Percentiles rank a stretch among this genome's conserved stretches.
Conservation (phyloP, 2,888 invertebrate genomes). For the Pseudanteris insignis region DNA sequence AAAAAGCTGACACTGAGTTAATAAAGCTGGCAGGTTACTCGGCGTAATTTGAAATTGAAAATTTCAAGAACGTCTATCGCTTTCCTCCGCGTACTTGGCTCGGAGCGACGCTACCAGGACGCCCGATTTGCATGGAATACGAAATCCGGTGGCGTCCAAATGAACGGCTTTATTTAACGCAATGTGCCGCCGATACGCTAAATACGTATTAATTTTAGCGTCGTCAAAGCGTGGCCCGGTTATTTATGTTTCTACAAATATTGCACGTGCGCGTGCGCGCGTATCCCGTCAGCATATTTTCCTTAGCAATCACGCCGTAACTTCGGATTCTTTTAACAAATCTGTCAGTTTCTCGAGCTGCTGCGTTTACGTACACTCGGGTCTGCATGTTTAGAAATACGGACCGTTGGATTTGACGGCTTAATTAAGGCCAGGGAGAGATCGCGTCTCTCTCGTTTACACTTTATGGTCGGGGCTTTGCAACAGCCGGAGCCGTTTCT, state of each 20-base stretch:
- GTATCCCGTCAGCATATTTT: too few species aligned
- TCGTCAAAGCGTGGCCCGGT: neutral
- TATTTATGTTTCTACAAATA: slow-evolving; percentile 12
- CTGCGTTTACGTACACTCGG: slow-evolving; percentile 41
- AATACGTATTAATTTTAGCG: too few species aligned
- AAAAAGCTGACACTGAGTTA: too few species aligned
- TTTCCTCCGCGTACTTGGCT: too few species aligned
- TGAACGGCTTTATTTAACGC: too few species aligned
- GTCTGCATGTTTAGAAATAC: slow-evolving; percentile 47
- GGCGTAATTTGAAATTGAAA: too few species aligned
- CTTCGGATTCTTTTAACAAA: slow-evolving; percentile 42
- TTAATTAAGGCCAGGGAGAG: slow-evolving; percentile 53
- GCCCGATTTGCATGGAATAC: too few species aligned
- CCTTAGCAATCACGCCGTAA: slow-evolving; percentile 25
- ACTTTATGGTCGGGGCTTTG: slow-evolving; percentile 39
- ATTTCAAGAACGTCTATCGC: too few species aligned
- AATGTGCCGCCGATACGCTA: too few species aligned
- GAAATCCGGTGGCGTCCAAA: too few species aligned
- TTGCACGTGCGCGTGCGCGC: slow-evolving; percentile 3
- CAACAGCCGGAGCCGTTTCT: slow-evolving; percentile 9
- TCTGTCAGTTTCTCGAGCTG: slow-evolving; percentile 41
- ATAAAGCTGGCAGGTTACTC: too few species aligned
- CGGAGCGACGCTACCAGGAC: too few species aligned
- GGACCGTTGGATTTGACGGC: slow-evolving; percentile 53
- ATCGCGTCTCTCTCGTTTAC: slow-evolving; percentile 36